phyloP scores from a whole-genome alignment of 2,797 vertebrate species.

The Typhlichthys subterraneus region DNA sequence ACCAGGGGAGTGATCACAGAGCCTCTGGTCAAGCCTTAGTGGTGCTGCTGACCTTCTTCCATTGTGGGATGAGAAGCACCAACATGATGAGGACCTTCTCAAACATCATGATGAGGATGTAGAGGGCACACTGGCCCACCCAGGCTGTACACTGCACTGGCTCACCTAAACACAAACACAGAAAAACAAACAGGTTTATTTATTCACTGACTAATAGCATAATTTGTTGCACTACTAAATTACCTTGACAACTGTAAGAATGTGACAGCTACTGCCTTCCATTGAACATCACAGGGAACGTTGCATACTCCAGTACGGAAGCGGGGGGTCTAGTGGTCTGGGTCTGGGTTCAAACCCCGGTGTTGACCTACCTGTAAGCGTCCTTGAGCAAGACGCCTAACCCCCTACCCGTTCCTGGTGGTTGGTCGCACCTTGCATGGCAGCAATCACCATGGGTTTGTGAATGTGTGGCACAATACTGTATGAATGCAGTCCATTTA shows the following conservation, averaged over 20 bases:
- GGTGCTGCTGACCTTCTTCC: slow-evolving; percentile 88
- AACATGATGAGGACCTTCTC: slow-evolving; percentile 96
- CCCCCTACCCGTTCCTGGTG: too few relatives aligned
- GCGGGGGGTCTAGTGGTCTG: too few relatives aligned
- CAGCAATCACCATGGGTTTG: too few relatives aligned
- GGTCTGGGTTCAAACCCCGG: too few relatives aligned
- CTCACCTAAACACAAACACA: slow-evolving; percentile 81
- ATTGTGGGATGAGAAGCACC: slow-evolving; percentile 93
- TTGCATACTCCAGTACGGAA: too few relatives aligned
- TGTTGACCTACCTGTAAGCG: too few relatives aligned
- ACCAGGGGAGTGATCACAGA: neutral
- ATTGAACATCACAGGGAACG: slow-evolving; percentile 27
- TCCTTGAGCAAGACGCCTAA: too few relatives aligned
- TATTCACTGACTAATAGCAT: neutral
- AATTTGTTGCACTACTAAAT: too few relatives aligned
- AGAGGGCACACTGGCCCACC: slow-evolving; percentile 93
- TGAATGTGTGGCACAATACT: too few relatives aligned
- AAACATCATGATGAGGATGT: slow-evolving; percentile 97
- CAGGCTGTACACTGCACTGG: slow-evolving; percentile 93
- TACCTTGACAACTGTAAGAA: neutral
- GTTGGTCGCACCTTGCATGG: too few relatives aligned
- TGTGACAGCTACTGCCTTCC: slow-evolving; percentile 47
- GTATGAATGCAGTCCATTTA: too few relatives aligned
- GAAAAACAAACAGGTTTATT: neutral
- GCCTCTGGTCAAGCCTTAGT: neutral